Conservation (phyloP, 2,888 invertebrate species). For the Xestoiulus laeticollis region DNA sequence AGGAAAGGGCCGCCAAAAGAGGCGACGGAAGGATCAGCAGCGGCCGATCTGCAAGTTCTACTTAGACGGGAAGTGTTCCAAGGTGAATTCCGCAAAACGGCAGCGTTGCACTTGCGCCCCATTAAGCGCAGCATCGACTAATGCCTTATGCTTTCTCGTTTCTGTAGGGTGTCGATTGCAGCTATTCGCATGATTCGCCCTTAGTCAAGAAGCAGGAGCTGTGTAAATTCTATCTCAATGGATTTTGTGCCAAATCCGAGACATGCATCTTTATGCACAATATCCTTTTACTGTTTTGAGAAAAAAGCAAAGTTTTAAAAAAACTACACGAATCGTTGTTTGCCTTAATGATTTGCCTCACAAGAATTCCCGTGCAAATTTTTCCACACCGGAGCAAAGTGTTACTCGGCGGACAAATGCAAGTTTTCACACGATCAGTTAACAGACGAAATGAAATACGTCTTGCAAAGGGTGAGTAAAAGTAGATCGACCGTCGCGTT, state of each 20-base stretch:
- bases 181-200: slow-evolving; percentile 83
- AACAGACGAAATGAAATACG: slow-evolving; percentile 77
- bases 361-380: slow-evolving; percentile 95
- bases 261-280: slow-evolving; percentile 96
- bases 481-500: neutral
- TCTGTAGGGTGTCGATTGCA: slow-evolving; percentile 78
- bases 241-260: slow-evolving; percentile 93
- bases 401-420: slow-evolving; percentile 82
- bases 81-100: slow-evolving; percentile 60
- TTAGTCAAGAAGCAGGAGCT: slow-evolving; percentile 89
- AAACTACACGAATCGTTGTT: too few species aligned
- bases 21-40: neutral
- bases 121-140: neutral
- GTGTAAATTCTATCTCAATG: slow-evolving; percentile 96
- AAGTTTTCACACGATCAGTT: slow-evolving; percentile 93
- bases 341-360: slow-evolving; percentile 44
- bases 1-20: neutral
- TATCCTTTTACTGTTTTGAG: slow-evolving; percentile 58
- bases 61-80: slow-evolving; percentile 84
- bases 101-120: neutral
- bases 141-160: neutral
- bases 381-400: slow-evolving; percentile 87
- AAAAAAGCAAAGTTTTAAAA: too few species aligned
- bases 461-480: slow-evolving; percentile 66
- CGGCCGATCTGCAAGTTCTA: slow-evolving; percentile 78